A percentile compares a stretch with the other conserved stretches of the same genome.
Conservation (phyloP, 1,140 invertebrate species). For the Drosophila setifemur region DNA sequence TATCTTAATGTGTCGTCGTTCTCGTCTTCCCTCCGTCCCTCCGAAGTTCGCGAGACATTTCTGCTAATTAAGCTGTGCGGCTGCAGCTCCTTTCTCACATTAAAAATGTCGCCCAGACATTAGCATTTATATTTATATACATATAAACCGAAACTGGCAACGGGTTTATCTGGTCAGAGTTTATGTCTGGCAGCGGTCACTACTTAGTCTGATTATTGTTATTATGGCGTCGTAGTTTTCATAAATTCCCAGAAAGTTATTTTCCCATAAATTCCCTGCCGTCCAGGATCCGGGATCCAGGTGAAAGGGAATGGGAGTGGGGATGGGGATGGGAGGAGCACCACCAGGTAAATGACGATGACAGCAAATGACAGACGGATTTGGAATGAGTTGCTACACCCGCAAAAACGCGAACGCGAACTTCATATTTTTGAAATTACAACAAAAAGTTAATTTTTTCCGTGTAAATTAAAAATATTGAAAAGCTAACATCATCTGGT, state of each 20-base stretch:
- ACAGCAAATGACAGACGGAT: constrained; percentile 32
- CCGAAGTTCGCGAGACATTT: constrained; percentile 58
- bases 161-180: constrained; percentile 72
- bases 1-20: constrained; percentile 71
- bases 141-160: not conserved
- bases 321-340: not conserved
- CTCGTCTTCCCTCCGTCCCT: constrained; percentile 26
- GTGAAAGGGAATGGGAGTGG: not conserved
- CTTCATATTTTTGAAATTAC: too few species aligned
- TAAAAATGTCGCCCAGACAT: constrained; percentile 59
- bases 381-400: not conserved
- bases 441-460: too few species aligned
- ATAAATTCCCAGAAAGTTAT: constrained; percentile 79
- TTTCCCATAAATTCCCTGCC: constrained; percentile 74
- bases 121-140: constrained; percentile 66
- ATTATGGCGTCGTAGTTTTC: constrained; percentile 80
- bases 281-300: not conserved
- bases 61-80: constrained; percentile 75
- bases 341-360: constrained; percentile 25
- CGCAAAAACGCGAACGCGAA: too few species aligned
- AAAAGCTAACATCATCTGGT: too few species aligned
- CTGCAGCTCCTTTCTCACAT: constrained; percentile 32
- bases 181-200: constrained; percentile 79
- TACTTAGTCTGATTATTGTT: constrained; percentile 81
- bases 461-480: too few species aligned